Conservation (phyloP, 35 echinoderm and acorn worm genomes). For the Amphiura filiformis region DNA sequence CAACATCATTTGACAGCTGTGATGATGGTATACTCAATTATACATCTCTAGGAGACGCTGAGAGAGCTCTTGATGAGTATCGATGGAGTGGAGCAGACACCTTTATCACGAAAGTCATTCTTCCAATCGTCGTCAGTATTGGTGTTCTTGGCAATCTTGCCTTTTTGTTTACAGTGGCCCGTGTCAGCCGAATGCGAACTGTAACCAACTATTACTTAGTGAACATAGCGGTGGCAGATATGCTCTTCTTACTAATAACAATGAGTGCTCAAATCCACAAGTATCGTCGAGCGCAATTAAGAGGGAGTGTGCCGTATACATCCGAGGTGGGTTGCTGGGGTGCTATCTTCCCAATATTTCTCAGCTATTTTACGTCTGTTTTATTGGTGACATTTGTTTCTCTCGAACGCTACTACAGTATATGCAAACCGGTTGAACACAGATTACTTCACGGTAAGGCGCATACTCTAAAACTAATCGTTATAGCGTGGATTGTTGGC, state of each 20-base stretch:
- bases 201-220: slow-evolving; percentile 82
- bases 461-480: slow-evolving; percentile 45
- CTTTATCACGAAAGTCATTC: slow-evolving; percentile 52
- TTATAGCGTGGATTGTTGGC: slow-evolving; percentile 55
- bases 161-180: slow-evolving; percentile 58
- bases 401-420: slow-evolving; percentile 75
- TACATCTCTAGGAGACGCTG: not conserved
- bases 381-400: slow-evolving; percentile 67
- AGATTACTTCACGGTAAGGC: slow-evolving; percentile 51
- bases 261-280: slow-evolving; percentile 47
- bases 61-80: not conserved
- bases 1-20: too few relatives aligned
- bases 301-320: slow-evolving; percentile 29
- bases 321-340: slow-evolving; percentile 40
- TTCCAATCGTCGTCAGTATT: slow-evolving; percentile 78
- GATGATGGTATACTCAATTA: not conserved
- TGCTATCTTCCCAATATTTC: slow-evolving; percentile 40
- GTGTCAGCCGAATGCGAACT: slow-evolving; percentile 77
- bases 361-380: slow-evolving; percentile 57
- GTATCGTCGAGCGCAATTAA: slow-evolving; percentile 26
- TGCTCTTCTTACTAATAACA: slow-evolving; percentile 66
- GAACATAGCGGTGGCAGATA: slow-evolving; percentile 75
- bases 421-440: slow-evolving; percentile 79
- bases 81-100: slow-evolving; percentile 8
- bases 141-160: slow-evolving; percentile 74